Base-by-base conservation (phyloP, 2,113 vertebrate genomes). In the Phrynosoma platyrhinos region DNA sequence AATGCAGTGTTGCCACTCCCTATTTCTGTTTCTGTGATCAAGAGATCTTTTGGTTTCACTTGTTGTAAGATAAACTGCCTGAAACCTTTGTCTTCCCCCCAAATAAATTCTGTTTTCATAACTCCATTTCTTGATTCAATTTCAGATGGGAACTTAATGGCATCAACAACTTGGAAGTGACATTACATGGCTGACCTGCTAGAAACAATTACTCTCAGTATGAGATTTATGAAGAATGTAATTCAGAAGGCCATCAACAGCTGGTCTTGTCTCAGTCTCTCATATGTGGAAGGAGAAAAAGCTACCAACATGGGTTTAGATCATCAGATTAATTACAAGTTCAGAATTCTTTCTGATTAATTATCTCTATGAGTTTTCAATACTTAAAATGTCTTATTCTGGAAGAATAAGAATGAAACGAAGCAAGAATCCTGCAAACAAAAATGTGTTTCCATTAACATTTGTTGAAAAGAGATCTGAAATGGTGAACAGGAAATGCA, bases 281-380 rank as follows among this genome's bases (percentile, higher is more conserved):
- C 40, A 79, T 82, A 91, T 88, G 4, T 53, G 12, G 30, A 89
- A 92, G 32, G 12, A 90, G 87, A 27, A 89, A 88, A 89, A 66
- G 89, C 64, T 1, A 85, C 86, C 88, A 86, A 5, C 86, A 84
- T 47, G 7, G 52, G 92, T 94, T 79, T 82, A 79, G 58, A 4
- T 87, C 91, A 47, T 79, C 86, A 86, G 10, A 66, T 90, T 87
- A 91, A 92, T 93, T 89, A 92, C 90, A 84, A 77, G 0, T 88
- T 94, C 90, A 90, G n/a, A 91, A 90, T 84, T 74, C 0, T 88
- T 91, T 89, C 16, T 79, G 85, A 90, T 88, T 93, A 89, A 92
- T 92, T 89, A 84, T 84, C 58, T 66, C 30, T n/a, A 58, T 2
- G 71, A 4, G 0, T 68, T 89, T 91, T 88, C 80, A 81, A 52